Evolutionary conservation across 2,888 invertebrate species (phyloP), one percentile per base, ranked within the genome.

Genomic region (Melanchra persicariae): DNA sequence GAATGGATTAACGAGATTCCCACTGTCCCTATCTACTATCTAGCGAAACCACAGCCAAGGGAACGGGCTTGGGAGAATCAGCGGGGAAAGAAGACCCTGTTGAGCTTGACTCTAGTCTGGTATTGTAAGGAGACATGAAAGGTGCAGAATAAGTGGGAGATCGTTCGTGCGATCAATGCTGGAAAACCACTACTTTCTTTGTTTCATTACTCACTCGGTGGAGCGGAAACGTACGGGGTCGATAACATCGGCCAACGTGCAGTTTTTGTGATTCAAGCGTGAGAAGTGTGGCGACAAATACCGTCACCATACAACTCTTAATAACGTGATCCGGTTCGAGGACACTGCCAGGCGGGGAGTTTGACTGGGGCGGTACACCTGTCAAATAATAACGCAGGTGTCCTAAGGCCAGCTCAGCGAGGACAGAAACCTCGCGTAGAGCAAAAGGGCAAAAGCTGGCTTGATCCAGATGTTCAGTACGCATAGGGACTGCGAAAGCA

Each of bases 61-160:
- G 97, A 97, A 97, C 96, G 96, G 97, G 96, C 96, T 96, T 97
- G 96, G 96, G 94, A 96, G 93, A 96, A 96, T 96, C 95, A 96
- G 97, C 97, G 97, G 97, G 97, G 97, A 97, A 97, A 97, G 97
- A 97, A 97, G 97, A 97, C 97, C 97, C 97, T 96, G 95, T 96
- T 95, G 96, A 96, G 96, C 96, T 96, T 96, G 96, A 97, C 96
- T 96, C 96, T 96, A 96, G 96, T 96, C 96, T 96, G 96, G 96
- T 94, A 96, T 92, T 96, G 96, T 96, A 96, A 96, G 93, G 96
- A 96, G 95, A 96, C 96, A 96, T 96, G 95, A 96, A 94, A 96
- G 96, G 96, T 96, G 96, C 96, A 96, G 96, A 92, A 96, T 70
- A 72, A 62, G 62, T 66, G 79, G 79, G 70, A 79, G 79, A 55